These are phyloP conservation scores for Manis crassicaudata DNA, from an alignment of 2,797 vertebrate species.

Conservation along the genomic window DNA sequence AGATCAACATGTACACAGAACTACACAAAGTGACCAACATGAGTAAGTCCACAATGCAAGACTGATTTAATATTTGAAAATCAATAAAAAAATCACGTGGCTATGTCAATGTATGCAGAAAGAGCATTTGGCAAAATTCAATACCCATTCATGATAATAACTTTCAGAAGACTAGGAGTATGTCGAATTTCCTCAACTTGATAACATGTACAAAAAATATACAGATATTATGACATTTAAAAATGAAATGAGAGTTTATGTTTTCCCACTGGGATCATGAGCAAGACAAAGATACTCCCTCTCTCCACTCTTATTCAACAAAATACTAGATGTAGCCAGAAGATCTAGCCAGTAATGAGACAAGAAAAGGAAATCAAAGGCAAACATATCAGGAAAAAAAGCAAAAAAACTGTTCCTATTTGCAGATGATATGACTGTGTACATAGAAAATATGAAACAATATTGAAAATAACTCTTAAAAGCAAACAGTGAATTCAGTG, in stretches of 20 bases:
- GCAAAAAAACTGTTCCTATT: background rate
- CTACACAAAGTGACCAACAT: fast-evolving
- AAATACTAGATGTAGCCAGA: background rate
- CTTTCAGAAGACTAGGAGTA: background rate
- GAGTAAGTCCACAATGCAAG: background rate
- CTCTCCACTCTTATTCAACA: background rate
- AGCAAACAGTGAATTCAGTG: background rate
- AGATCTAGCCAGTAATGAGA: background rate
- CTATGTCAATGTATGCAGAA: background rate
- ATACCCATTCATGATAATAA: background rate
- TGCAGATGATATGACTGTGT: background rate
- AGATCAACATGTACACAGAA: background rate
- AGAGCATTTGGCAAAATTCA: background rate
- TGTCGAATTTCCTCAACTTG: background rate
- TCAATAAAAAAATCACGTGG: background rate
- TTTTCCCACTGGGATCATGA: background rate
- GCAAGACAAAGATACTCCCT: background rate
- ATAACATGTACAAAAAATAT: background rate
- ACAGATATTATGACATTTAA: background rate
- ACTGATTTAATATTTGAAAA: background rate
- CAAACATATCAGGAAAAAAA: background rate
- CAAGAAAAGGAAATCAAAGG: background rate
- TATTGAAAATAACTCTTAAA: background rate
- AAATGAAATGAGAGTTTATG: background rate
- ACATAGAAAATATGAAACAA: background rate